These are phyloP conservation scores for Anhinga rufa DNA, from an alignment of 2,113 vertebrate species.

Conservation along the genomic window DNA sequence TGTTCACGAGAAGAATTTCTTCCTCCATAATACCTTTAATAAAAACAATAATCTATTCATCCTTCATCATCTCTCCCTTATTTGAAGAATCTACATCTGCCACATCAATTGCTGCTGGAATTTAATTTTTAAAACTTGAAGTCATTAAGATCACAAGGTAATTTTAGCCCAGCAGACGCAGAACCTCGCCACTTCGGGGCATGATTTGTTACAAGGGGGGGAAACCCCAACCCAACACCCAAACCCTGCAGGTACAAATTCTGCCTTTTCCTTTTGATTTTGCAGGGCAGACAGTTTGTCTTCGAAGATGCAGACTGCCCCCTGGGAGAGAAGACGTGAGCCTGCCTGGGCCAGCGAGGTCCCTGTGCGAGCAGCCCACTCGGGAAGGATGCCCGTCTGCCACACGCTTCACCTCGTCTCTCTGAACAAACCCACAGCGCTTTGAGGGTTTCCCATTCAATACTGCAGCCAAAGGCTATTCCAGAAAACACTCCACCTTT, in stretches of 20 bases:
- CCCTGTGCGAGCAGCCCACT: background rate
- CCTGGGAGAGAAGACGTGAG: background rate
- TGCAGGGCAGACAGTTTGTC: background rate
- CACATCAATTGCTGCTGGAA: constrained; percentile 28
- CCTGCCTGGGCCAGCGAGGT: background rate
- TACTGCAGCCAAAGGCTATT: background rate
- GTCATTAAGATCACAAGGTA: constrained; percentile 14
- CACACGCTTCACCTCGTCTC: background rate
- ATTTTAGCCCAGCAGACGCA: background rate
- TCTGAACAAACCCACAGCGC: background rate
- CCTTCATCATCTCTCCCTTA: background rate
- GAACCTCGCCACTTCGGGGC: background rate
- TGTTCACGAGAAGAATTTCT: constrained; percentile 7
- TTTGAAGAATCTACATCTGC: constrained; percentile 11
- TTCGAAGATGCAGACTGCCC: background rate
- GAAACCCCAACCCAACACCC: background rate
- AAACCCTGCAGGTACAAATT: background rate
- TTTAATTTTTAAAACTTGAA: constrained; percentile 10
- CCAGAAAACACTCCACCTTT: background rate
- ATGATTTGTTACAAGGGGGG: background rate
- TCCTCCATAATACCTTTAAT: background rate
- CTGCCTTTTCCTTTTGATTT: background rate
- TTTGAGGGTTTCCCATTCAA: background rate
- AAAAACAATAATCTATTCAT: constrained; percentile 35
- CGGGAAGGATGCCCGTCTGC: background rate